A percentile compares a stretch with the other conserved stretches of the same genome.
phyloP scores from a whole-genome alignment of 2,797 vertebrate genomes.

The Xyrichtys novacula region DNA sequence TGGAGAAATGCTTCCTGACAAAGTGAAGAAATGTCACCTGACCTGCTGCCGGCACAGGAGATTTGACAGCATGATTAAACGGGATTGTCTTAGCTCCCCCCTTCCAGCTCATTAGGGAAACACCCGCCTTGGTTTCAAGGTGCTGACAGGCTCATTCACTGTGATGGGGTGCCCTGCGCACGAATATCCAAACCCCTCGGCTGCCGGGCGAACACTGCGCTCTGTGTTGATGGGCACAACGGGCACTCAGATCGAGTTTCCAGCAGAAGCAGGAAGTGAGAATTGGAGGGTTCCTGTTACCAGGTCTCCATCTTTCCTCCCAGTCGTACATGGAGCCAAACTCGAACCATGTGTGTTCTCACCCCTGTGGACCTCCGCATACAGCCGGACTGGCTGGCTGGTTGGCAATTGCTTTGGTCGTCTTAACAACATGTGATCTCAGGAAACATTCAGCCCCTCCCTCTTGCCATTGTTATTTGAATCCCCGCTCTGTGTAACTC shows the following conservation, averaged over 20 bases:
- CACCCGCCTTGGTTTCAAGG: constrained; percentile 56
- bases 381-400: constrained; percentile 57
- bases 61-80: constrained; percentile 59
- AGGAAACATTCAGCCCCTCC: constrained; percentile 74
- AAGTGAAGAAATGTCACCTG: constrained; percentile 41
- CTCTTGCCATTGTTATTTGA: constrained; percentile 74
- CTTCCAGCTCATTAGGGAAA: constrained; percentile 64
- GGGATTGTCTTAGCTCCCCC: constrained; percentile 58
- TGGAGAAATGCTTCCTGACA: constrained; percentile 43
- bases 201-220: constrained; percentile 66
- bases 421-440: constrained; percentile 71
- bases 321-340: constrained; percentile 80
- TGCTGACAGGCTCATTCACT: constrained; percentile 74
- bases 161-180: constrained; percentile 65
- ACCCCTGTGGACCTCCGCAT: constrained; percentile 74
- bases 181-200: constrained; percentile 61
- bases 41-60: constrained; percentile 28
- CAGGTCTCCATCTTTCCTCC: constrained; percentile 77
- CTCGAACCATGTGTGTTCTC: constrained; percentile 87
- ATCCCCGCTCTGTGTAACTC: constrained; percentile 63
- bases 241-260: constrained; percentile 75
- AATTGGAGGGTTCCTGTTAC: constrained; percentile 84
- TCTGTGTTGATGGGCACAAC: constrained; percentile 71
- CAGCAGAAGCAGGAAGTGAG: constrained; percentile 84
- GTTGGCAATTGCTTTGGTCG: constrained; percentile 70